Conservation (phyloP, 2,113 vertebrate species). For the Gopherus evgoodei region DNA sequence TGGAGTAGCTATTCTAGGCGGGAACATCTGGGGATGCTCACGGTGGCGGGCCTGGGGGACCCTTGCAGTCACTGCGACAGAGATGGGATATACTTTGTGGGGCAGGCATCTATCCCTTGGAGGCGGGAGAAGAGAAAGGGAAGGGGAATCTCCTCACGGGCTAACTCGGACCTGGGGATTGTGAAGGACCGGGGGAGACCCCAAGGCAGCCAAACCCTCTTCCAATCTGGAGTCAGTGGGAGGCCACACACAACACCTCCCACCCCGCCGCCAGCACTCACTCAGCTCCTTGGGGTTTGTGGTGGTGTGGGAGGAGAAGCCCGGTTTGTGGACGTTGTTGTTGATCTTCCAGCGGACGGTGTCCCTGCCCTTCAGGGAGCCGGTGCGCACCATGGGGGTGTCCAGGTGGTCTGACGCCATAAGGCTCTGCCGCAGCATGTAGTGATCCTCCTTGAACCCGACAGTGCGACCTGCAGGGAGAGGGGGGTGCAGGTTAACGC, state of each 20-base stretch:
- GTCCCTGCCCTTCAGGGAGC: conserved; percentile 89
- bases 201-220: not conserved
- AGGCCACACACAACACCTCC: fast-evolving
- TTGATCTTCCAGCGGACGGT: conserved; percentile 93
- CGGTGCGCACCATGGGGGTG: conserved; percentile 90
- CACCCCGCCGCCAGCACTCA: conserved; percentile 64
- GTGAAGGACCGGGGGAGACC: not conserved
- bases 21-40: not conserved
- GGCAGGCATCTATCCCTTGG: not conserved
- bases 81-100: not conserved
- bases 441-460: conserved; percentile 96
- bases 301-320: conserved; percentile 71
- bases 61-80: not conserved
- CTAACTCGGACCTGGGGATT: not conserved
- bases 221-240: not conserved
- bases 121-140: not conserved
- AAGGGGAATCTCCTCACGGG: not conserved
- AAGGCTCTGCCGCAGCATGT: conserved; percentile 91
- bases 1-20: fast-evolving
- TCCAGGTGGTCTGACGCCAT: conserved; percentile 93
- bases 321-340: conserved; percentile 90
- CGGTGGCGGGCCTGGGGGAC: not conserved
- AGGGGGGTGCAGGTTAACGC: not conserved
- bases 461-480: conserved; percentile 87
- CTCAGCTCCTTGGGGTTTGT: conserved; percentile 87